phyloP scores from a whole-genome alignment of 2,888 invertebrate genomes.

The Entomobrya multifasciata region DNA sequence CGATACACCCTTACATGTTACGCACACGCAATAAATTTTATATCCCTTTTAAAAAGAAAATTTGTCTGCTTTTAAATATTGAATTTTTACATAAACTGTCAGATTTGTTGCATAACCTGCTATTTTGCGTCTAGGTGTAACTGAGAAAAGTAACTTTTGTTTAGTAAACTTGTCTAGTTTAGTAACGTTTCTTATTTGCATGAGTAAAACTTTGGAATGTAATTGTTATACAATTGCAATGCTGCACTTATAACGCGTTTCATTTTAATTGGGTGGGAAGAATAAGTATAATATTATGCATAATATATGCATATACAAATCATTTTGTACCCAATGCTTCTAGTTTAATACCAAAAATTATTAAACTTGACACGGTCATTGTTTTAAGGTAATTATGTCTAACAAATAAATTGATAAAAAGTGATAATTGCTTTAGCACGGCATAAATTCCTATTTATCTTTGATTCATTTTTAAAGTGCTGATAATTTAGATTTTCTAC shows the following conservation, averaged over 20 bases:
- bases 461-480: constrained; percentile 31
- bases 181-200: constrained; percentile 32
- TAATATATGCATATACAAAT: no score
- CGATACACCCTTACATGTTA: not conserved
- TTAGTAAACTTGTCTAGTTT: constrained; percentile 55
- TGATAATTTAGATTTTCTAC: constrained; percentile 39
- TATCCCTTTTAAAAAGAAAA: not conserved
- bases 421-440: constrained; percentile 23
- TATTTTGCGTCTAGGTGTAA: not conserved
- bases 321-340: no score
- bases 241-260: no score
- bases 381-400: constrained; percentile 43
- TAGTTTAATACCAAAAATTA: not conserved
- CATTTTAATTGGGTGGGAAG: no score
- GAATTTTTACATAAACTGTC: not conserved
- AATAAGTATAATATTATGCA: no score
- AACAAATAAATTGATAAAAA: no score
- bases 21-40: constrained; percentile 38
- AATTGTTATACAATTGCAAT: not conserved
- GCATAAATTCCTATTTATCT: not conserved
- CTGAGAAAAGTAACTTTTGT: not conserved
- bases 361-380: constrained; percentile 43
- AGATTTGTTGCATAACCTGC: not conserved
- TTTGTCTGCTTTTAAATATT: not conserved
- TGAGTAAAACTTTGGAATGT: constrained; percentile 7